Evolutionary conservation across 2,888 invertebrate genomes (phyloP).

Genomic region (Molorchus minor): DNA sequence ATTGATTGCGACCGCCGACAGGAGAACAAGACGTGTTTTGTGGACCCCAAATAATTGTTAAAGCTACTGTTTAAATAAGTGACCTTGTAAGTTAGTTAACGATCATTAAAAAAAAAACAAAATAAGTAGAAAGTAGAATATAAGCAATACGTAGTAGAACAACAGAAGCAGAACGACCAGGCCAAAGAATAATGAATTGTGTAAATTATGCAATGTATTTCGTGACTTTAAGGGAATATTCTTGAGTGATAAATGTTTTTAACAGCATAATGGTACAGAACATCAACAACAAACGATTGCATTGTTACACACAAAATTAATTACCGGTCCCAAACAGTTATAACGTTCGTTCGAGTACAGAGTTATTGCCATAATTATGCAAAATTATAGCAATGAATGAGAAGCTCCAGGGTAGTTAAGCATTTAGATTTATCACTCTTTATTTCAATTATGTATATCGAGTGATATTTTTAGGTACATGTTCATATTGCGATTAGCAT

Average conservation of each 20-base stretch:
- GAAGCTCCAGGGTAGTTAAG: neutral
- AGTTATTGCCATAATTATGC: constrained; percentile 12
- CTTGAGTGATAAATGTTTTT: constrained; percentile 21
- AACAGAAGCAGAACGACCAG: neutral
- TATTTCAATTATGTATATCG: too few relatives aligned
- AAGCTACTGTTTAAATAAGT: too few relatives aligned
- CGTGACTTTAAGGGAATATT: constrained; percentile 24
- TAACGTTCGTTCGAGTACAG: neutral
- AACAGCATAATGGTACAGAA: neutral
- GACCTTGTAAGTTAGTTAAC: too few relatives aligned
- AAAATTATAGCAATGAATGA: constrained; percentile 14
- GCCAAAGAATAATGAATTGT: constrained; percentile 17
- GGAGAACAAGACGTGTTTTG: too few relatives aligned
- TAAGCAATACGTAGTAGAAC: too few relatives aligned
- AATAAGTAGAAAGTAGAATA: too few relatives aligned
- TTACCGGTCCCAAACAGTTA: constrained; percentile 7
- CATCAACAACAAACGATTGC: constrained; percentile 8
- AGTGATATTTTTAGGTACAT: too few relatives aligned
- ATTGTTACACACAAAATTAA: constrained; percentile 20
- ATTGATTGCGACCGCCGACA: too few relatives aligned
- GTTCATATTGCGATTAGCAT: too few relatives aligned
- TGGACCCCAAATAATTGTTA: too few relatives aligned
- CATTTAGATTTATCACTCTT: neutral
- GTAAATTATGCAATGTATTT: constrained; percentile 15
- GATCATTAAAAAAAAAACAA: too few relatives aligned